Evolutionary conservation across 2,888 invertebrate genomes (phyloP), one percentile per base, ranked within the genome.

Genomic region (Drosophila neoperkinsi): DNA sequence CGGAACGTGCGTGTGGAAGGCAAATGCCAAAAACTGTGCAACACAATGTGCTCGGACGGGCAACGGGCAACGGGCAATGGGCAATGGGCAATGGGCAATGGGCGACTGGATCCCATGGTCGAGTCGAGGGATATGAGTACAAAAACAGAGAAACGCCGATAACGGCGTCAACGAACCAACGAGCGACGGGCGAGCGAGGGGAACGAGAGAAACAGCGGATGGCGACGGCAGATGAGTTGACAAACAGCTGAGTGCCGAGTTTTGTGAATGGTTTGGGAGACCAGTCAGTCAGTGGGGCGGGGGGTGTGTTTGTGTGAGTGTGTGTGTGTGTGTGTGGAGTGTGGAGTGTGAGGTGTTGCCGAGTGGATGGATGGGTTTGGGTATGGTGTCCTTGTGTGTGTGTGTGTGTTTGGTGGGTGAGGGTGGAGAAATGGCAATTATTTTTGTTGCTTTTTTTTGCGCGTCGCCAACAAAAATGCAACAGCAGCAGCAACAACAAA

Each of bases 61-160:
- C 46, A 46, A 21, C 46, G 46, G 61, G 38, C 53, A 36, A 41
- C 68, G 77, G 77, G 74, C 66, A 65, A 55, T 28, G 69, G 66
- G 59, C 66, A 33, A 62, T 57, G 70, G 66, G 59, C 66, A 33
- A 62, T 57, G 70, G 68, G 73, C 79, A 72, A 68, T 79, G 79
- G 72, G 72, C 66, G 68, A 68, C 53, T 56, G 72, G 58, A 43
- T 41, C 50, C 64, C 72, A 55, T 65, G 81, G 76, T 58, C 78
- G 67, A 72, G 76, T 74, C 76, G 83, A 85, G 85, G 91, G 91
- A 88, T 81, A 89, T 84, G 84, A 84, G 90, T 91, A 92, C 84
- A 92, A 91, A 92, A 92, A 92, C 92, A 92, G 90, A 92, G 92
- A 92, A 92, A 90, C 83, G 83, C 83, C 91, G 90, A 92, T 91